Percentiles rank a stretch among this genome's conserved stretches.
Conservation (phyloP, 2,888 invertebrate genomes). For the Tiphia femorata region DNA sequence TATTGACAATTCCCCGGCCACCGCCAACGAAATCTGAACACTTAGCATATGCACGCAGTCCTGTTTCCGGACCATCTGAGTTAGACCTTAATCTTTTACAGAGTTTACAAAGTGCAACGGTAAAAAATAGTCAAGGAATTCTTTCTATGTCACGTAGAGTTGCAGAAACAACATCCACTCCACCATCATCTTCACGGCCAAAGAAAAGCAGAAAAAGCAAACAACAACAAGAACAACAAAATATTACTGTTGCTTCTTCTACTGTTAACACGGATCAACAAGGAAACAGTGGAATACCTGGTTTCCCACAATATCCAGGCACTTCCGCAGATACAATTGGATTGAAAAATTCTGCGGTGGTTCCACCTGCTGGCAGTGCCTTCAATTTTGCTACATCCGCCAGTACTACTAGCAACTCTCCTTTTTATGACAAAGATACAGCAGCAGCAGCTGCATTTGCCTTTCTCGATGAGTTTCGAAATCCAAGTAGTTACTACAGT, state of each 20-base stretch:
- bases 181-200: slow-evolving; percentile 39
- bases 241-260: slow-evolving; percentile 30
- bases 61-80: slow-evolving; percentile 49
- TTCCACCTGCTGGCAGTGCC: slow-evolving; percentile 79
- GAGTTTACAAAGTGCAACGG: slow-evolving; percentile 57
- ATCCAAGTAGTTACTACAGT: slow-evolving; percentile 64
- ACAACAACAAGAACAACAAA: slow-evolving; percentile 49
- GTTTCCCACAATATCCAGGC: slow-evolving; percentile 58
- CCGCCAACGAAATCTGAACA: slow-evolving; percentile 65
- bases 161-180: slow-evolving; percentile 49
- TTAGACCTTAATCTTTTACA: slow-evolving; percentile 63
- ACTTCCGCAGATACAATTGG: slow-evolving; percentile 70
- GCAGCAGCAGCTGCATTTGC: slow-evolving; percentile 63
- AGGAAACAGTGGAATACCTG: slow-evolving; percentile 43
- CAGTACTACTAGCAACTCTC: slow-evolving; percentile 53
- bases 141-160: slow-evolving; percentile 64
- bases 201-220: slow-evolving; percentile 52
- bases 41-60: slow-evolving; percentile 54
- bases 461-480: slow-evolving; percentile 65
- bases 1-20: slow-evolving; percentile 59
- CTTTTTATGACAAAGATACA: slow-evolving; percentile 64
- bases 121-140: slow-evolving; percentile 54
- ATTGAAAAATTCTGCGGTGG: slow-evolving; percentile 78
- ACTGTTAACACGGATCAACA: slow-evolving; percentile 44
- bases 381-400: slow-evolving; percentile 86